Evolutionary conservation across 2,113 vertebrate species (phyloP), one percentile per base, ranked within the genome.

Genomic region (Motacilla tschutschensis): DNA sequence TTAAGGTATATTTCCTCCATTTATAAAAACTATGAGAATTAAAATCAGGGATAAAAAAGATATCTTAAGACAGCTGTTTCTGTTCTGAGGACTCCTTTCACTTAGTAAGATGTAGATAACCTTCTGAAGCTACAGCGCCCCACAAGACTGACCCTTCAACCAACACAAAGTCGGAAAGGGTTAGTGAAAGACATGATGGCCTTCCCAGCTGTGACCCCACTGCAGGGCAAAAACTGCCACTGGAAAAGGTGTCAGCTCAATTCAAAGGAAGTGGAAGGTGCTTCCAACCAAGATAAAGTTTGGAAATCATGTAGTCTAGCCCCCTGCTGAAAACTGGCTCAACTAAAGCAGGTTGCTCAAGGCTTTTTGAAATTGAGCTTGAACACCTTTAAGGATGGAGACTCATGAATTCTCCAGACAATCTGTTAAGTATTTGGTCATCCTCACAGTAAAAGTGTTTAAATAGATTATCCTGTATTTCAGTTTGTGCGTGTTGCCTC

Each of bases 1-100:
- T 84, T 91, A 90, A 93, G 90, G 92, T 93, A 88, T 83, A 88
- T 87, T 91, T 91, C 43, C 57, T 87, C 53, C 72, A 67, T 70
- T 91, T 88, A 79, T 82, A 88, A 92, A 86, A 90, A 50, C 21
- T 41, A 14, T n/a, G 43, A 88, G 50, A 79, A 87, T 87, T 90
- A 88, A 87, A 90, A 79, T 79, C 29, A 82, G 65, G 67, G 53
- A 73, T 28, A 71, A 79, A 77, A 83, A 83, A 65, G 35, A 35
- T 66, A 44, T 29, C 16, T 66, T 84, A 57, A 81, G 64, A 51
- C 0, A 4, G 36, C 14, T 93, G 60, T 71, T 90, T 82, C 44
- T 12, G 14, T 66, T 86, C 51, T 66, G 43, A 80, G 21, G 10
- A 26, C 66, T 86, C 82, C 31, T 79, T 73, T 87, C 16, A 19